Evolutionary conservation across 37 sponge, comb jelly and placozoan species (phyloP).

Genomic region (Cladorhizidae sp.): DNA sequence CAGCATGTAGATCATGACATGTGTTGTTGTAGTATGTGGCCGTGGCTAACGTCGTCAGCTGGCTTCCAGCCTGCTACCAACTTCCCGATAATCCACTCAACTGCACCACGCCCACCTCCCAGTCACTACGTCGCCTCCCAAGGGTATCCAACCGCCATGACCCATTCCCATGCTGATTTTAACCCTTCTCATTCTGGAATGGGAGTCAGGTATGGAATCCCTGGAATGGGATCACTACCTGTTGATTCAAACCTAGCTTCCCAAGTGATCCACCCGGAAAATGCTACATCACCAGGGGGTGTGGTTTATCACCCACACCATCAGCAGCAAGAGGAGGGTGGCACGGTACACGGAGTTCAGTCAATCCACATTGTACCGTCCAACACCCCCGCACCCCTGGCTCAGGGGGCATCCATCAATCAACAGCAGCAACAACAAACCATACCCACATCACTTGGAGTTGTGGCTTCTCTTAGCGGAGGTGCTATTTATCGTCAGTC

Average conservation of each 20-base stretch:
- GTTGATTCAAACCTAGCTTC: neutral
- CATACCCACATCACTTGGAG: neutral
- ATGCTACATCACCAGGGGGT: neutral
- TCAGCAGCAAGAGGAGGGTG: neutral
- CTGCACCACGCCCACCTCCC: neutral
- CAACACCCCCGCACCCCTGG: neutral
- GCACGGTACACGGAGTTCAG: neutral
- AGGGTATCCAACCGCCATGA: constrained; percentile 1
- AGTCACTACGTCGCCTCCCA: neutral
- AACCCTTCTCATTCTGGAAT: constrained; percentile 10
- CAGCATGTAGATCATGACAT: no score
- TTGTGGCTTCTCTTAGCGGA: neutral
- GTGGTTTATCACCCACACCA: constrained; percentile 1
- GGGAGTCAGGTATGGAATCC: constrained; percentile 21
- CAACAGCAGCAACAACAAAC: constrained; percentile 16
- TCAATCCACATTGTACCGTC: neutral
- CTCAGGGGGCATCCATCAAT: no score
- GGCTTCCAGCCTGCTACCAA: constrained; percentile 3
- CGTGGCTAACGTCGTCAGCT: neutral
- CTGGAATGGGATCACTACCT: constrained; percentile 3
- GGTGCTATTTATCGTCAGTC: neutral
- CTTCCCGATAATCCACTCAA: neutral
- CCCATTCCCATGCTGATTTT: neutral
- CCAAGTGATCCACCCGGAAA: neutral
- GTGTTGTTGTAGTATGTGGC: constrained; percentile 25